These are phyloP conservation scores for Epinephelus fuscoguttatus DNA, from an alignment of 2,113 vertebrate species.

Conservation along the genomic window DNA sequence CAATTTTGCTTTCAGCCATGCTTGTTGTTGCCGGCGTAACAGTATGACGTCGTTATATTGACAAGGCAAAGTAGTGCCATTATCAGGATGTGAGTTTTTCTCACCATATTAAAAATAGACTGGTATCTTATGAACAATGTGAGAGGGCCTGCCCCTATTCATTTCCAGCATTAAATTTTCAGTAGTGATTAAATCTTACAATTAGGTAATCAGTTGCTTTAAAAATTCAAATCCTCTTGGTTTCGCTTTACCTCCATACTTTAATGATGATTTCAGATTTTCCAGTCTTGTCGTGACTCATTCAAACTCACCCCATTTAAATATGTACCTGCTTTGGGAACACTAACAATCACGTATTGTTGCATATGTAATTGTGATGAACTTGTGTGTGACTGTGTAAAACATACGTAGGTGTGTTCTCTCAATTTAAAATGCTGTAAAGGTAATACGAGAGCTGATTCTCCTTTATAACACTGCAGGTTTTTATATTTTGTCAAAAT, in stretches of 20 bases:
- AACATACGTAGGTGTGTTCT: neutral
- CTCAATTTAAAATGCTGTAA: neutral
- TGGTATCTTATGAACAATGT: too few relatives aligned
- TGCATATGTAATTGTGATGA: neutral
- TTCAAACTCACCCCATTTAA: neutral
- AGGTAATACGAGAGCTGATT: neutral
- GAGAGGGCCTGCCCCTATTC: too few relatives aligned
- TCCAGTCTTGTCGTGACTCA: neutral
- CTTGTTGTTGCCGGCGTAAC: too few relatives aligned
- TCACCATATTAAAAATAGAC: too few relatives aligned
- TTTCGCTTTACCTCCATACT: neutral
- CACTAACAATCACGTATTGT: neutral
- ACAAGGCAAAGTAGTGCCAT: too few relatives aligned
- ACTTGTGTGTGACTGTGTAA: neutral
- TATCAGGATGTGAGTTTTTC: too few relatives aligned
- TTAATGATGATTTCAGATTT: neutral
- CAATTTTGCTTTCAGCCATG: too few relatives aligned
- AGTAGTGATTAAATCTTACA: neutral
- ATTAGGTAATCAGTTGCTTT: neutral
- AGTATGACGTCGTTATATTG: too few relatives aligned
- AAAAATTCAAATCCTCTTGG: neutral
- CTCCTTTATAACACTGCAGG: neutral
- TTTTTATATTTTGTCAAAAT: constrained; percentile 18
- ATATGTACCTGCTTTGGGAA: neutral
- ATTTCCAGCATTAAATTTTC: neutral